A percentile compares a stretch with the other conserved stretches of the same genome.
phyloP scores from a whole-genome alignment of 2,888 invertebrate genomes.

The Priocnemis perturbator region DNA sequence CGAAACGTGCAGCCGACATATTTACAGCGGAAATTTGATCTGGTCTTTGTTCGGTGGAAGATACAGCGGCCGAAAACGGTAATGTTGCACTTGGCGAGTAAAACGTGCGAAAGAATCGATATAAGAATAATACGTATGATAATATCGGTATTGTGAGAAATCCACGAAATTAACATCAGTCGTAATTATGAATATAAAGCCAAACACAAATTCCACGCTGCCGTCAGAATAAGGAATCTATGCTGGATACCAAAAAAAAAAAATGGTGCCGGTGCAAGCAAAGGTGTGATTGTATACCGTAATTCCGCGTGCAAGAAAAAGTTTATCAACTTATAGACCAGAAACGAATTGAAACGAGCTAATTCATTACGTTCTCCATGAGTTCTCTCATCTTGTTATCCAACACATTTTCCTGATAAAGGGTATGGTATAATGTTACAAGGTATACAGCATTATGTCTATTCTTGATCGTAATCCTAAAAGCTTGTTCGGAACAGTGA shows the following conservation, averaged over 20 bases:
- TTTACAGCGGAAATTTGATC: no score
- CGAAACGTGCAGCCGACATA: no score
- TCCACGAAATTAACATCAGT: constrained; percentile 12
- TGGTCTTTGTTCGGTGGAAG: not conserved
- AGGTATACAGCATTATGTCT: constrained; percentile 37
- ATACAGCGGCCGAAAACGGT: not conserved
- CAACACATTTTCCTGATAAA: constrained; percentile 49
- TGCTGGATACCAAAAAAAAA: constrained; percentile 46
- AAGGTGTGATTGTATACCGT: no score
- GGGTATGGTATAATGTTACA: constrained; percentile 32
- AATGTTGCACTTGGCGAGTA: no score
- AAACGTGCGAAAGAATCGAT: constrained; percentile 45
- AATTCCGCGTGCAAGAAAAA: no score
- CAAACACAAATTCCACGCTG: constrained; percentile 41
- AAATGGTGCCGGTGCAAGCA: not conserved
- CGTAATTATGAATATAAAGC: constrained; percentile 23
- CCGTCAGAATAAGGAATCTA: constrained; percentile 40
- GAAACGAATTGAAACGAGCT: not conserved
- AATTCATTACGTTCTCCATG: not conserved
- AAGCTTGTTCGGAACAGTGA: constrained; percentile 26
- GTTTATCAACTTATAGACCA: not conserved
- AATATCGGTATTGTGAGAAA: constrained; percentile 12
- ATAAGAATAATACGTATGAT: constrained; percentile 30
- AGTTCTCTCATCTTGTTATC: constrained; percentile 34
- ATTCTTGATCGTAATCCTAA: constrained; percentile 35